These are phyloP conservation scores for Mnemiopsis leidyi DNA, from an alignment of 37 sponge, comb jelly and placozoan genomes.

Conservation along the genomic window DNA sequence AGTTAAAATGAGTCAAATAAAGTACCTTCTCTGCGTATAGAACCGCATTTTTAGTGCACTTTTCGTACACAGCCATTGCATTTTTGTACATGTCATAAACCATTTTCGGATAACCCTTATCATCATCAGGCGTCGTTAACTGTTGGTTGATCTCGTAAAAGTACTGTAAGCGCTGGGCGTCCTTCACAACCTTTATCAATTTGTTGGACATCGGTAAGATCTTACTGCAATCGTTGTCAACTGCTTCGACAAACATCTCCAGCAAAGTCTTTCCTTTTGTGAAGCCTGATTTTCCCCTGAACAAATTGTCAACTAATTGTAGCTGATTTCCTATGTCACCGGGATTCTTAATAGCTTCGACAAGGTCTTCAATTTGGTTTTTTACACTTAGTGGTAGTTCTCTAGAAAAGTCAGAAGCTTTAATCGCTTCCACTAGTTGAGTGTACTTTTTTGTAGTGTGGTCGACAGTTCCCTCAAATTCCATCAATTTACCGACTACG, in stretches of 20 bases:
- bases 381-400: neutral
- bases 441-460: neutral
- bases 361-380: neutral
- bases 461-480: neutral
- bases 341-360: neutral
- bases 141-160: conserved; percentile 9
- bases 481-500: neutral
- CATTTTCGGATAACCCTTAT: neutral
- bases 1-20: neutral
- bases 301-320: neutral
- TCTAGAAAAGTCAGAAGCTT: neutral
- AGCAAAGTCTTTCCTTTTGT: neutral
- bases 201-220: neutral
- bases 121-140: neutral
- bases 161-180: neutral
- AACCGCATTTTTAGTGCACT: neutral
- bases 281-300: neutral
- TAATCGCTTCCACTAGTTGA: neutral
- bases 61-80: neutral
- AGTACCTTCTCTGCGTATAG: neutral
- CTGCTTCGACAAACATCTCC: neutral
- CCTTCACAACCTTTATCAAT: neutral
- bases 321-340: neutral
- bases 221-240: conserved; percentile 9
- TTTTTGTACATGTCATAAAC: neutral